These are phyloP conservation scores for Oryzias woworae DNA, from an alignment of 2,113 vertebrate species.

Conservation along the genomic window DNA sequence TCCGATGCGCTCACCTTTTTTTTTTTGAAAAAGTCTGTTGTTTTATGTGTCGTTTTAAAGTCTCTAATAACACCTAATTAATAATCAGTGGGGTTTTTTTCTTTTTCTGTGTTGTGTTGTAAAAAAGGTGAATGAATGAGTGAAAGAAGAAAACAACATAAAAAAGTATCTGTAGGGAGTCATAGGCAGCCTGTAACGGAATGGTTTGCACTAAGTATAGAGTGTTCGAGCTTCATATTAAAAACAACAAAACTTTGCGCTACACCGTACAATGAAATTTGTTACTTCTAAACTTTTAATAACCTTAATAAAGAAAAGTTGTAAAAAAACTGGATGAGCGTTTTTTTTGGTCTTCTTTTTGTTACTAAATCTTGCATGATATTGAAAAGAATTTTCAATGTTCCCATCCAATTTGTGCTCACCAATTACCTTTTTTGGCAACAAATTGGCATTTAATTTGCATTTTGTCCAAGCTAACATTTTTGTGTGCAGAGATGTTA, in stretches of 20 bases:
- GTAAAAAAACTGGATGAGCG: conserved; percentile 73
- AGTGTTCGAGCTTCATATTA: conserved; percentile 82
- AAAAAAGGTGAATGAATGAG: conserved; percentile 69
- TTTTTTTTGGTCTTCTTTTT: too few relatives aligned
- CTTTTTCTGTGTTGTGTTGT: conserved; percentile 85
- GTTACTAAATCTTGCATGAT: too few relatives aligned
- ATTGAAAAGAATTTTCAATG: too few relatives aligned
- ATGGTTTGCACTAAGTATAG: conserved; percentile 88
- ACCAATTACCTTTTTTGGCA: too few relatives aligned
- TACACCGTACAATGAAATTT: conserved; percentile 80
- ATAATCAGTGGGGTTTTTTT: conserved; percentile 65
- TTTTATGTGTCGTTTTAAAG: conserved; percentile 57
- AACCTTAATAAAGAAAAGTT: conserved; percentile 84
- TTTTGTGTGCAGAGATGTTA: too few relatives aligned
- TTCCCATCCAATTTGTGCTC: too few relatives aligned
- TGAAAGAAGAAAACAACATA: conserved; percentile 80
- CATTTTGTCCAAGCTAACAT: too few relatives aligned
- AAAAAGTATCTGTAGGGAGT: conserved; percentile 78
- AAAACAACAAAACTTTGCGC: conserved; percentile 76
- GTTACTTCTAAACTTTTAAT: too few relatives aligned
- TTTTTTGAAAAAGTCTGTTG: conserved; percentile 11
- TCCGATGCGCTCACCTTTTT: conserved; percentile 27
- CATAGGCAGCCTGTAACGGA: conserved; percentile 82
- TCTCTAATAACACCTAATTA: conserved; percentile 46
- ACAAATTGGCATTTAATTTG: too few relatives aligned